Base-by-base conservation (phyloP, 30 jellyfish, hydroid and myxozoan species). In the Turritopsis rubra region DNA sequence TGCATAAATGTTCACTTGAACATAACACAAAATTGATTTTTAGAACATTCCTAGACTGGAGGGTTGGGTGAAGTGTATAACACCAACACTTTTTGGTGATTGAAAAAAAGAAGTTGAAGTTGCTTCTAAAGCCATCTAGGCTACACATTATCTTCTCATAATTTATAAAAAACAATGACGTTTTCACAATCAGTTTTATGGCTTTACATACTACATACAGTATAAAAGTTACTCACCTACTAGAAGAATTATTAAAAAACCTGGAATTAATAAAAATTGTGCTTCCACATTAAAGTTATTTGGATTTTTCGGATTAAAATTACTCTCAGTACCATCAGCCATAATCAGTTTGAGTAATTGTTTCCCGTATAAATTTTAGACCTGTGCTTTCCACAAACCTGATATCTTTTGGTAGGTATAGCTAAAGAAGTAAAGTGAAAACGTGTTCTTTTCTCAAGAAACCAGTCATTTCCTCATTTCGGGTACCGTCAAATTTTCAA, bases 271-370 rank as follows among this genome's bases (percentile, higher is more conserved):
- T 27, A 80, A 29, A 53, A 80, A 80, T 26, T 80, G 52, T 52
- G 87, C 87, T 80, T 80, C 87, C 27, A 80, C 54, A 27, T 80
- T 80, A 29, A 80, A 80, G 65, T 65, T 65, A 65, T 80, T 65
- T 1, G 87, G 87, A 70, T 80, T 80, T 52, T 80, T 65, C 28
- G 87, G 87, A 52, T 80, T 80, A 65, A 80, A 80, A 7, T 60
- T 77, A 77, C 85, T 77, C 53, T 77, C 85, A 29, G 77, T 73
- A 17, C 81, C 81, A 60, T 77, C 85, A 60, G 85, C 85, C 85
- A 77, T 77, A 22, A 19, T 68, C 60, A 3, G 60, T 41, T n/a
- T n/a, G n/a, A n/a, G n/a, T n/a, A n/a, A n/a, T n/a, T n/a, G n/a
- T n/a, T n/a, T n/a, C n/a, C n/a, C n/a, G 60, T 41, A 13, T 41